phyloP scores from a whole-genome alignment of 2,113 vertebrate species.

The Pangasianodon gigas region DNA sequence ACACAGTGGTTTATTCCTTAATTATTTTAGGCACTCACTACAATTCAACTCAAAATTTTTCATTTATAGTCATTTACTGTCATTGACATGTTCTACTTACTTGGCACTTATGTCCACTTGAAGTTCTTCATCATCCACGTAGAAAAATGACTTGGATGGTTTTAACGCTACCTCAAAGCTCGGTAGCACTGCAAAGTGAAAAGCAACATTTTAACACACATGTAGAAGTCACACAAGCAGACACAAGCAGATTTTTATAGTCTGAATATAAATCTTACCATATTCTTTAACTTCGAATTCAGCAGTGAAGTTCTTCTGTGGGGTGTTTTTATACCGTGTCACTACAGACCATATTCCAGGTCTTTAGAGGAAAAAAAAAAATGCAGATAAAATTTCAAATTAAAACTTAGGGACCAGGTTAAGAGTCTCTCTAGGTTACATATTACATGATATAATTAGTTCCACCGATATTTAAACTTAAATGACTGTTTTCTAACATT shows the following conservation, averaged over 20 bases:
- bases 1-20: no score
- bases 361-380: conserved; percentile 27
- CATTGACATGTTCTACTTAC: conserved; percentile 24
- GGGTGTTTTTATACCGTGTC: conserved; percentile 44
- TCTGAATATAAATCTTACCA: conserved; percentile 34
- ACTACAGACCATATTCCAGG: conserved; percentile 57
- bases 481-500: no score
- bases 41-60: no score
- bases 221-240: accelerated
- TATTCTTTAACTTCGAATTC: conserved; percentile 64
- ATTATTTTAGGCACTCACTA: no score
- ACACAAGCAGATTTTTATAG: neutral
- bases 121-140: conserved; percentile 66
- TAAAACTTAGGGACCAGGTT: neutral
- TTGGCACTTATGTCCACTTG: conserved; percentile 64
- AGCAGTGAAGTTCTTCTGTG: conserved; percentile 57
- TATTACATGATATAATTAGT: neutral
- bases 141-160: conserved; percentile 69
- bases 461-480: no score
- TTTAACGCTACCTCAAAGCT: conserved; percentile 74
- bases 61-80: neutral
- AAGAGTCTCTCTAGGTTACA: no score
- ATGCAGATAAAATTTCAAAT: no score
- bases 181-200: conserved; percentile 53
- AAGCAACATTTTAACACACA: neutral